These are phyloP conservation scores for Caenorhabditis sp. DNA, from an alignment of 2,888 invertebrate genomes.

Conservation along the genomic window DNA sequence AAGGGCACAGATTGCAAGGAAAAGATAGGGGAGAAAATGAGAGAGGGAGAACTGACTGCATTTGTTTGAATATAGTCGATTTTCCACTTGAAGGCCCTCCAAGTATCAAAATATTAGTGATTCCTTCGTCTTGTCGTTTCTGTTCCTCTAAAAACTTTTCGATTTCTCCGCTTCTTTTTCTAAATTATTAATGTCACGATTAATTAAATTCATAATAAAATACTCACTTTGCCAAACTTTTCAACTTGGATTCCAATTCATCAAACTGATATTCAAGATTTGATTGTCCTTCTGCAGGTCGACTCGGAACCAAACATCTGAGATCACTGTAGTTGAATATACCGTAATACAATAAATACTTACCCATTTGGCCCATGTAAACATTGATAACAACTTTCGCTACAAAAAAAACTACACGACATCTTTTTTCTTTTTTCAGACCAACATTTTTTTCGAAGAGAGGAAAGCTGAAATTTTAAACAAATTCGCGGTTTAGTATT, in stretches of 20 bases:
- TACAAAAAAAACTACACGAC: slow-evolving; percentile 16
- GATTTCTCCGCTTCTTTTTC: slow-evolving; percentile 24
- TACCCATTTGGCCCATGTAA: slow-evolving; percentile 36
- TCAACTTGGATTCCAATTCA: slow-evolving; percentile 25
- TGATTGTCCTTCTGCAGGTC: slow-evolving; percentile 15
- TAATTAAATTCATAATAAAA: no score
- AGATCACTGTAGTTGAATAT: background rate
- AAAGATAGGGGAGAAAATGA: background rate
- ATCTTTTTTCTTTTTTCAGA: background rate
- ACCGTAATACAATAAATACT: background rate
- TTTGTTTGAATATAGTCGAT: slow-evolving; percentile 49
- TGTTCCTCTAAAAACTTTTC: slow-evolving; percentile 15
- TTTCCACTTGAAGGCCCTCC: slow-evolving; percentile 48
- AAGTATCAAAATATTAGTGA: slow-evolving; percentile 36
- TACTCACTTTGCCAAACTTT: slow-evolving; percentile 25
- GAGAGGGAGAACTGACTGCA: slow-evolving; percentile 43
- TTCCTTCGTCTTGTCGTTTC: slow-evolving; percentile 8
- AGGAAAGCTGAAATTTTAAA: slow-evolving; percentile 4
- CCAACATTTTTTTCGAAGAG: background rate
- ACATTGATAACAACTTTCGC: slow-evolving; percentile 20
- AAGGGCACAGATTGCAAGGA: background rate
- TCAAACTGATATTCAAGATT: slow-evolving; percentile 19
- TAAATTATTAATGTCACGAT: background rate
- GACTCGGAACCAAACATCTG: slow-evolving; percentile 36
- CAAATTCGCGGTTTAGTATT: no score